Evolutionary conservation across 2,797 vertebrate species (phyloP).

Genomic region (Syndactyla subalaris): DNA sequence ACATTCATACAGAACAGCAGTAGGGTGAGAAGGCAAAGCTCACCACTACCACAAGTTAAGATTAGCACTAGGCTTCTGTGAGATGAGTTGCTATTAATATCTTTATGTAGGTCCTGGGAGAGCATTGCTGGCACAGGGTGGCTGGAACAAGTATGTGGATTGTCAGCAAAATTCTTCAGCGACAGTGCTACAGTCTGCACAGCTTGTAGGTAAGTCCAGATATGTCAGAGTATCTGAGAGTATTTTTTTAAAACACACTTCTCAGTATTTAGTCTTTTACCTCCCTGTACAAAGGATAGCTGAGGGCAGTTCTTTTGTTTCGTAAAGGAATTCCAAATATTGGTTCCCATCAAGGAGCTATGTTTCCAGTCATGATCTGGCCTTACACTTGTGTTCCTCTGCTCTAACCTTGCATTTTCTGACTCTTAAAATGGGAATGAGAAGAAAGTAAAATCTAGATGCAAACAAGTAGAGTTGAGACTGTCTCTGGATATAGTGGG

Average conservation of each 20-base stretch:
- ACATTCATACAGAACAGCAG: background rate
- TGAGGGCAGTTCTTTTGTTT: background rate
- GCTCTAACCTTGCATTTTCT: background rate
- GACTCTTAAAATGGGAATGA: accelerated
- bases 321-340: background rate
- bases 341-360: background rate
- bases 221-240: background rate
- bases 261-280: background rate
- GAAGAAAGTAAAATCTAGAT: background rate
- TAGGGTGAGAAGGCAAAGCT: background rate
- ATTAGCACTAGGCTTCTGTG: background rate
- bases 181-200: background rate
- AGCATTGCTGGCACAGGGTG: background rate
- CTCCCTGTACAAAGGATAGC: background rate
- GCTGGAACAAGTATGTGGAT: background rate
- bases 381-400: background rate
- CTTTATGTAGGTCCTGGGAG: background rate
- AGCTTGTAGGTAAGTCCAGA: background rate
- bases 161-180: background rate
- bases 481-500: background rate
- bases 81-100: background rate
- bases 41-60: background rate
- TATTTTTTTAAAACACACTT: background rate
- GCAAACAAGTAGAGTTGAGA: background rate
- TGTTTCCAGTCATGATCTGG: background rate